Conservation (phyloP, 2,113 vertebrate genomes). For the Scartelaos histophorus region DNA sequence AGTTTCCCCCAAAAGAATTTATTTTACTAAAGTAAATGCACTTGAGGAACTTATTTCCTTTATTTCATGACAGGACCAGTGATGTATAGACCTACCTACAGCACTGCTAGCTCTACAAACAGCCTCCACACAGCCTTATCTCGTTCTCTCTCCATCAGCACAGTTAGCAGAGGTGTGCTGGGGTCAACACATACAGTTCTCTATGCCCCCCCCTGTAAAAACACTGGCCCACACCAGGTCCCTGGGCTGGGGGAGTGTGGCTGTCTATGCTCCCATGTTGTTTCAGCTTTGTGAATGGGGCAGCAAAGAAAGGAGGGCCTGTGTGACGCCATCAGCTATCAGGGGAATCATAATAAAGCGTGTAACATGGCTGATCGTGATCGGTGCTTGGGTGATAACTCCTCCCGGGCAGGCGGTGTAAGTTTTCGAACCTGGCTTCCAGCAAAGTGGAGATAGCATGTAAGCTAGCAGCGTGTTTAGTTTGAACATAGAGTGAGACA, state of each 20-base stretch:
- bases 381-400: constrained; percentile 51
- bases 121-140: constrained; percentile 18
- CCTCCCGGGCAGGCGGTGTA: constrained; percentile 61
- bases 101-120: too few relatives aligned
- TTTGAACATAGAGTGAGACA: constrained; percentile 58
- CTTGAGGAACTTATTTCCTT: too few relatives aligned
- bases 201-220: too few relatives aligned
- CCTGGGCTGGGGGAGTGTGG: background rate
- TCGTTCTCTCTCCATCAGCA: constrained; percentile 44
- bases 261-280: constrained; percentile 56
- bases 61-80: constrained; percentile 31
- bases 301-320: constrained; percentile 61
- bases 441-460: constrained; percentile 44
- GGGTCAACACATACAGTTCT: background rate
- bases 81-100: constrained; percentile 36
- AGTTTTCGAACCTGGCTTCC: constrained; percentile 18
- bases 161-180: constrained; percentile 43
- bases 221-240: too few relatives aligned
- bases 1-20: too few relatives aligned
- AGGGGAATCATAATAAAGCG: constrained; percentile 60
- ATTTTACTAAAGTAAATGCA: too few relatives aligned
- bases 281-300: constrained; percentile 65
- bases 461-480: constrained; percentile 53
- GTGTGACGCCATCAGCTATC: constrained; percentile 60
- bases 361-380: constrained; percentile 61